Base-by-base conservation (phyloP, 2,113 vertebrate species). In the Dendropsophus ebraccatus region DNA sequence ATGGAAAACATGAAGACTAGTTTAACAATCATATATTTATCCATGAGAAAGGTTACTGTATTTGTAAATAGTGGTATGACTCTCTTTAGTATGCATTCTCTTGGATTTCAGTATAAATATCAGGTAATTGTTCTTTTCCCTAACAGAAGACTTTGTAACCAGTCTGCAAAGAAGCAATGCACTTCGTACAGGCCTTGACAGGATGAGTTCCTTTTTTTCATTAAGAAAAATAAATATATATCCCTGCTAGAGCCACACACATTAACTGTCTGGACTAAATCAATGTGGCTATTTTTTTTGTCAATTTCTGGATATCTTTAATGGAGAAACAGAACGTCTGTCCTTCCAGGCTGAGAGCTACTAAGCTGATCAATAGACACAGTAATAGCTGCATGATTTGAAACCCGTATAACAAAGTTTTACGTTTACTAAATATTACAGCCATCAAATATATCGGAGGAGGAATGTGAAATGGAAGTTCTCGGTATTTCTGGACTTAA, bases 211-310 rank as follows among this genome's bases (percentile, higher is more conserved):
- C 30, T 60, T 35, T 54, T n/a, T 60, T 75, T 62, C 30, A 60
- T 84, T 62, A 74, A 21, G 60, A 81, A 49, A 72, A 70, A 70
- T 75, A 84, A 75, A 84, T 84, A 56, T 60, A 56, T 74, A 28
- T 75, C 23, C 58, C 50, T 45, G 52, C 50, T 41, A 58, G 32
- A 74, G 65, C 62, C 47, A 52, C 47, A 52, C 89, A 88, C 88
- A 89, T 93, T 93, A 90, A 92, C 88, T 89, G 86, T 93, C 93
- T 90, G 89, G 47, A 78, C 82, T 90, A 82, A 92, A 94, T 95
- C 94, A 91, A 94, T 95, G 92, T 84, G 87, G 90, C 94, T 95
- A 95, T 94, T 91, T 94, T 67, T 93, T 87, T 87, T 92, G 93
- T 91, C 92, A 90, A 93, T 95, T 94, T 92, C 92, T 92, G 85